These are phyloP conservation scores for Neopipo cinnamomea DNA, from an alignment of 2,113 vertebrate species.

Conservation along the genomic window DNA sequence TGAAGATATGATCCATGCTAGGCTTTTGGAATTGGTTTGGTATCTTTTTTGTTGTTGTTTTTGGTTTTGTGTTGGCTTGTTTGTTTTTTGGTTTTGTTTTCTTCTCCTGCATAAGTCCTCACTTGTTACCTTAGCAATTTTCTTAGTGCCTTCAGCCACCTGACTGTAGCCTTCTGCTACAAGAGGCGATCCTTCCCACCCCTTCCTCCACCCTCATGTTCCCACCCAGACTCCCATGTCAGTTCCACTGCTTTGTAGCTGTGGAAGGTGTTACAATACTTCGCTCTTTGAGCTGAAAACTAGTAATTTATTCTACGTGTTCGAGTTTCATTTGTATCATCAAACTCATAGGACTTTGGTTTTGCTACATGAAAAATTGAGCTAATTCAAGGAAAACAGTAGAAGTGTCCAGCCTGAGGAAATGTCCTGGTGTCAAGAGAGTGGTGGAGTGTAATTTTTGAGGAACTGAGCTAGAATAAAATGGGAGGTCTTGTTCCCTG, in stretches of 20 bases:
- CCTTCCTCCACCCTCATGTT: neutral
- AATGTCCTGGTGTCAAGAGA: neutral
- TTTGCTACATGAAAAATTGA: too few relatives aligned
- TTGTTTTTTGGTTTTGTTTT: neutral
- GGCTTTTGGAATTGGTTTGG: neutral
- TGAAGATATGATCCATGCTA: neutral
- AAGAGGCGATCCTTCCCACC: neutral
- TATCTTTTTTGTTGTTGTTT: neutral
- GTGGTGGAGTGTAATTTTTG: neutral
- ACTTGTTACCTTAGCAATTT: neutral
- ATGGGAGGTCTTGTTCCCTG: neutral
- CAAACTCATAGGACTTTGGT: neutral
- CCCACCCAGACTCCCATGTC: accelerated
- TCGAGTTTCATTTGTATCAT: neutral
- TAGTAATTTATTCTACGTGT: neutral
- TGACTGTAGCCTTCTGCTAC: neutral
- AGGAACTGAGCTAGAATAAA: neutral
- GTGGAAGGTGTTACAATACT: neutral
- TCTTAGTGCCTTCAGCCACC: neutral
- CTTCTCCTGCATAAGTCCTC: neutral
- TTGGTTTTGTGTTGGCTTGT: neutral
- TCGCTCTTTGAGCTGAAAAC: neutral
- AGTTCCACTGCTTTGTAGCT: neutral
- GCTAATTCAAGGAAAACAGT: neutral
- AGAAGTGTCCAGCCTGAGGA: neutral